Evolutionary conservation across 2,113 vertebrate genomes (phyloP).

Genomic region (Odobenus rosmarus): DNA sequence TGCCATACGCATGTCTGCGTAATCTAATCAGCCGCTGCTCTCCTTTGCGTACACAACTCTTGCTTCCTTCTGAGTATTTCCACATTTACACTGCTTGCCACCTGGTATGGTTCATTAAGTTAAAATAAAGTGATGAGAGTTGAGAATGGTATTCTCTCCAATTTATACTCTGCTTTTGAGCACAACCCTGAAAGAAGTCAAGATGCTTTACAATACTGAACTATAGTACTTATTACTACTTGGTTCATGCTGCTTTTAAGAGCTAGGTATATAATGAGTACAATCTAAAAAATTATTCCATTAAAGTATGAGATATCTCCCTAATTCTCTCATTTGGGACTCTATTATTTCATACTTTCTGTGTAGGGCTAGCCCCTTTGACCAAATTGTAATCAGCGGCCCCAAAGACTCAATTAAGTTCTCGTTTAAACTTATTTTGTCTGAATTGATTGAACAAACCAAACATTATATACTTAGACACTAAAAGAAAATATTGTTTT

Average conservation of each 20-base stretch:
- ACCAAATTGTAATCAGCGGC: neutral
- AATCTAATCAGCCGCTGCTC: slow-evolving; percentile 42
- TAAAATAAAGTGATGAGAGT: slow-evolving; percentile 8
- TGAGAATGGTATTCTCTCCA: neutral
- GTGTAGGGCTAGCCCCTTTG: rapidly evolving
- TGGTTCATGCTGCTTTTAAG: neutral
- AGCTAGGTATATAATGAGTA: neutral
- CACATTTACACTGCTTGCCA: neutral
- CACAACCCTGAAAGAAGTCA: neutral
- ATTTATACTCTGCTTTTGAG: neutral
- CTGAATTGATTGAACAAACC: neutral
- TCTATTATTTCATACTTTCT: neutral
- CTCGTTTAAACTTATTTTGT: neutral
- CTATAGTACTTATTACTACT: neutral
- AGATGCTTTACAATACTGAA: neutral
- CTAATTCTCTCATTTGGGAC: neutral
- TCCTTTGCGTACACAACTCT: neutral
- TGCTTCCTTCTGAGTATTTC: slow-evolving; percentile 33
- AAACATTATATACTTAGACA: neutral
- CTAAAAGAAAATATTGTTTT: neutral
- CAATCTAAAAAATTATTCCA: neutral
- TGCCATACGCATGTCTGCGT: neutral
- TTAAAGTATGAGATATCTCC: neutral
- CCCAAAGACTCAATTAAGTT: neutral
- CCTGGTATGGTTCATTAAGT: slow-evolving; percentile 11